phyloP scores from a whole-genome alignment of 2,113 vertebrate genomes.

The Abramis brama region DNA sequence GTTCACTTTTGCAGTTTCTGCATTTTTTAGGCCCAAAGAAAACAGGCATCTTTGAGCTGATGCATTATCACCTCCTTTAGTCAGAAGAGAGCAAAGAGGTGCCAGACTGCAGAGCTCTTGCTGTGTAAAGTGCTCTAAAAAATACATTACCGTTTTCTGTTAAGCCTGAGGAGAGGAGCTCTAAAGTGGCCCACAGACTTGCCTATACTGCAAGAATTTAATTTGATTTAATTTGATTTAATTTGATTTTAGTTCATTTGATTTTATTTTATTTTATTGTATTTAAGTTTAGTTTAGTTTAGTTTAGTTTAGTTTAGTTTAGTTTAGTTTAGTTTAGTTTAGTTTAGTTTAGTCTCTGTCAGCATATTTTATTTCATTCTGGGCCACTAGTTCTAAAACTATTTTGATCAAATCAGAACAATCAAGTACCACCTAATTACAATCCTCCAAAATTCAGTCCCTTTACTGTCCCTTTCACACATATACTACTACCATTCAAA shows the following conservation, averaged over 20 bases:
- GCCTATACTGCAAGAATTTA: not conserved
- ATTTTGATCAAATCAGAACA: not conserved
- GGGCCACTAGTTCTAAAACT: not conserved
- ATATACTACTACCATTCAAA: not conserved
- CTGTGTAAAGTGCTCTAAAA: conserved; percentile 21
- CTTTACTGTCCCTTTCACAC: too few relatives aligned
- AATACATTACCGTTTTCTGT: not conserved
- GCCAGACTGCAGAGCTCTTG: conserved; percentile 16
- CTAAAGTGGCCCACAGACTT: not conserved
- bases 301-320: too few relatives aligned
- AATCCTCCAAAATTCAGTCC: not conserved
- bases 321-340: not conserved
- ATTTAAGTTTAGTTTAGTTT: too few relatives aligned
- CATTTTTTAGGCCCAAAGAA: not conserved
- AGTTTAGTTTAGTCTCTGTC: not conserved
- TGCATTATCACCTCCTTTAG: not conserved
- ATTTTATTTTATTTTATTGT: too few relatives aligned
- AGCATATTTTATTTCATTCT: not conserved
- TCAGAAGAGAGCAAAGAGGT: not conserved
- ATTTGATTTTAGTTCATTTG: too few relatives aligned
- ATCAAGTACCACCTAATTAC: not conserved
- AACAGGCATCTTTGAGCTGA: conserved; percentile 12
- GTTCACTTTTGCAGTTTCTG: conserved; percentile 15
- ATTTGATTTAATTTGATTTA: too few relatives aligned
- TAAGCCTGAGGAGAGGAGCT: not conserved